A percentile compares a stretch with the other conserved stretches of the same genome.
phyloP scores from a whole-genome alignment of 1,140 invertebrate genomes.

The Luehdorfia chinensis region DNA sequence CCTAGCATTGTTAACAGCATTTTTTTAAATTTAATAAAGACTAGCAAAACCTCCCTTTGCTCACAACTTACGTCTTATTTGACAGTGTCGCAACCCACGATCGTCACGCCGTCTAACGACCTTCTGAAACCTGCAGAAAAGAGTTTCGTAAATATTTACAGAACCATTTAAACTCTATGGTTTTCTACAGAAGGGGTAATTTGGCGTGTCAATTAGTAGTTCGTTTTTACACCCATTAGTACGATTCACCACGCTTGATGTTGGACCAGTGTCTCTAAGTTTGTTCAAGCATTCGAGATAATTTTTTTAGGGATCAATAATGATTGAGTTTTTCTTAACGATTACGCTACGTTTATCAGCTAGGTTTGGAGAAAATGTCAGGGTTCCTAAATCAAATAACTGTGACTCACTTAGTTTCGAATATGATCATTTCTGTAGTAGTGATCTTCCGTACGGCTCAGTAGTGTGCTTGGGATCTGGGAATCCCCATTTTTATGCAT shows the following conservation, averaged over 20 bases:
- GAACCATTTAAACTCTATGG: neutral
- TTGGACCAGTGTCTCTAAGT: slow-evolving; percentile 23
- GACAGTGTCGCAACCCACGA: slow-evolving; percentile 23
- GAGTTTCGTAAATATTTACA: slow-evolving; percentile 26
- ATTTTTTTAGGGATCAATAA: slow-evolving; percentile 11
- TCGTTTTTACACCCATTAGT: slow-evolving; percentile 35
- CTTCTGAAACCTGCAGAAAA: slow-evolving; percentile 35
- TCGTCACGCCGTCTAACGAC: slow-evolving; percentile 41
- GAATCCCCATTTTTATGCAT: no score
- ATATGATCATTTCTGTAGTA: no score
- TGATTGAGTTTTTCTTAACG: slow-evolving; percentile 2
- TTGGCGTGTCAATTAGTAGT: neutral
- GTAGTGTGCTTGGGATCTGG: no score
- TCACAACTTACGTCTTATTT: slow-evolving; percentile 12
- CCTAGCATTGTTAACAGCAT: no score
- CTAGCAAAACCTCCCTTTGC: no score
- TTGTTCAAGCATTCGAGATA: slow-evolving; percentile 15
- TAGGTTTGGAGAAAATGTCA: no score
- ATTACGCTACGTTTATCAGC: no score
- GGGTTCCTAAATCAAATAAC: no score
- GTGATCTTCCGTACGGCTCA: no score
- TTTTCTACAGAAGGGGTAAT: slow-evolving; percentile 5
- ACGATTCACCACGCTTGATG: slow-evolving; percentile 36
- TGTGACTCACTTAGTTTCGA: no score
- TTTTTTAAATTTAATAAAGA: no score